Evolutionary conservation across 2,113 vertebrate genomes (phyloP), one percentile per base, ranked within the genome.

Genomic region (Monopterus albus): DNA sequence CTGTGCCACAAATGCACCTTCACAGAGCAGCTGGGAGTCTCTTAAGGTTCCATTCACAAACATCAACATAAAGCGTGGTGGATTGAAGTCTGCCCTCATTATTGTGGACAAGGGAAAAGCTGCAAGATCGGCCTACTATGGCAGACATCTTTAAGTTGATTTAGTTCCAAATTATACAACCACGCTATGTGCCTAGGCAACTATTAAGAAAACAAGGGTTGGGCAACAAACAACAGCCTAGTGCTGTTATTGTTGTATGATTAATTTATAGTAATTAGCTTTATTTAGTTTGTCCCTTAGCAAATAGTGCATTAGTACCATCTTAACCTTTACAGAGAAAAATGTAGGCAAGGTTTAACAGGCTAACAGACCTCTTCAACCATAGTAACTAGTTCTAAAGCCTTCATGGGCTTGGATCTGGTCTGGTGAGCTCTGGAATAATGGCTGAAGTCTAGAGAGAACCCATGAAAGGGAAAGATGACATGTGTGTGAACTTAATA

Each of bases 351-450:
- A 15, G 38, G 10, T 33, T 45, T 46, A n/a, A n/a, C 49, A 36
- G 29, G 29, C 15, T 47, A 18, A 18, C 13, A 13, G 29, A n/a
- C 47, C 9, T n/a, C 46, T 25, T 15, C 45, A 6, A 43, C 20
- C 45, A 10, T 60, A 45, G 49, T 14, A 52, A 45, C 51, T 31
- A 15, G 39, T 55, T 51, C 47, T 68, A 52, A 73, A 77, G 66
- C 84, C 46, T 78, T 72, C 56, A 50, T 60, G 58, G 46, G n/a
- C 23, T 35, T 57, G 58, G 79, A 15, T 78, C 45, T 59, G 73
- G 79, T 78, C 62, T 6, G 42, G 26, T 73, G 81, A 86, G 49
- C 69, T 42, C 25, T 49, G 72, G 55, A 79, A 52, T 76, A 56
- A 85, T 58, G 12, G 49, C 56, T 23, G 39, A 51, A 4, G 57